phyloP scores from a whole-genome alignment of 2,888 invertebrate genomes.

The Idaea biselata region DNA sequence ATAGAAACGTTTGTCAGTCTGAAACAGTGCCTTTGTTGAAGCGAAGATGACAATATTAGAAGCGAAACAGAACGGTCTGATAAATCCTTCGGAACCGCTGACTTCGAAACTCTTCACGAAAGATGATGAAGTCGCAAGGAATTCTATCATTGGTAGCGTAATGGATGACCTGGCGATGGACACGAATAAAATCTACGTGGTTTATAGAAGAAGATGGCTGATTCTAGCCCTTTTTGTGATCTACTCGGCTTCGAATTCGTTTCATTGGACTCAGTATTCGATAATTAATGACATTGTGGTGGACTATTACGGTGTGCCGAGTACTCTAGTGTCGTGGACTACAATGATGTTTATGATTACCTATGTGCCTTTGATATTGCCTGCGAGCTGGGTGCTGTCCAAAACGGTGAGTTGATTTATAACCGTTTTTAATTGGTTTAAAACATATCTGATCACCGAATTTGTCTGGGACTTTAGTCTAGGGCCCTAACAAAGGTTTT shows the following conservation, averaged over 20 bases:
- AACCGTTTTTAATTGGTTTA: not conserved
- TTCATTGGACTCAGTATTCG: conserved; percentile 98
- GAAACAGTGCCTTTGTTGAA: not conserved
- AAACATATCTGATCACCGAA: too few species aligned
- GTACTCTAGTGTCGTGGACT: conserved; percentile 93
- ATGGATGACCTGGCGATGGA: conserved; percentile 47
- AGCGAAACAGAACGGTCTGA: conserved; percentile 23
- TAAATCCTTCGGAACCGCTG: conserved; percentile 33
- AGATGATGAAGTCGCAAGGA: conserved; percentile 32
- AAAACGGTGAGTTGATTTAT: conserved; percentile 86
- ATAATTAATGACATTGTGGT: conserved; percentile 92
- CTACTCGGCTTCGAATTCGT: conserved; percentile 93
- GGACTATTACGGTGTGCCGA: conserved; percentile 86
- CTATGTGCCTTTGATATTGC: conserved; percentile 98
- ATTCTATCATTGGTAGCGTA: conserved; percentile 48
- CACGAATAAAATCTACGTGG: conserved; percentile 63
- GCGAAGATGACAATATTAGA: not conserved
- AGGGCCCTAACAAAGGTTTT: too few species aligned
- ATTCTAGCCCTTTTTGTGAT: conserved; percentile 91
- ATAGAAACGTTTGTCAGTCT: not conserved
- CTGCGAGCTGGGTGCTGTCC: conserved; percentile 96
- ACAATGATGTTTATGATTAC: conserved; percentile 98
- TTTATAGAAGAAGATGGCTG: conserved; percentile 88
- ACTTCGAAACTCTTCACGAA: conserved; percentile 33
- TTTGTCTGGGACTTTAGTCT: too few species aligned